These are phyloP conservation scores for Spheniscus humboldti DNA, from an alignment of 2,797 vertebrate genomes.

Conservation along the genomic window DNA sequence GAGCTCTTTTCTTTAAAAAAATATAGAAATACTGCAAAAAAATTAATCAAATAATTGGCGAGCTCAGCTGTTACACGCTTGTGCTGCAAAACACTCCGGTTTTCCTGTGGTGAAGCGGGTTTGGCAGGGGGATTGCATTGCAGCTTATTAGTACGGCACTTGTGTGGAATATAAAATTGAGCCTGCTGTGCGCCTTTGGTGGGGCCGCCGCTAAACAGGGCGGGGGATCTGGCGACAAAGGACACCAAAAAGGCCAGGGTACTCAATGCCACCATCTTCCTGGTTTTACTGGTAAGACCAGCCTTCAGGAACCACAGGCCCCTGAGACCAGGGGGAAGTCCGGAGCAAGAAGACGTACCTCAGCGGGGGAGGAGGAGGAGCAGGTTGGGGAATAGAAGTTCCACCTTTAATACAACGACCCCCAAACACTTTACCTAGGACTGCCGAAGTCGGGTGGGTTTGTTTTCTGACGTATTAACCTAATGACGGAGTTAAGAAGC, in stretches of 20 bases:
- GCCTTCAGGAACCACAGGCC: background rate
- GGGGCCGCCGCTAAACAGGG: background rate
- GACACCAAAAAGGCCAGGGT: background rate
- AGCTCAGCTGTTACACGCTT: background rate
- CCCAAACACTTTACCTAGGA: background rate
- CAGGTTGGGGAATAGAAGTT: background rate
- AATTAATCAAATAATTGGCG: background rate
- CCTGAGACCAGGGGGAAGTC: background rate
- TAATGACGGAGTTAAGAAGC: background rate
- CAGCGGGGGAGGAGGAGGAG: background rate
- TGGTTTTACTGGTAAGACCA: background rate
- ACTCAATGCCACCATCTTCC: background rate
- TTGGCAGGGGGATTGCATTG: background rate
- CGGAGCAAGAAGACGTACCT: background rate
- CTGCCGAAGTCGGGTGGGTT: background rate
- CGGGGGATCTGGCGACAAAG: background rate
- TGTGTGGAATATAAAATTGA: background rate
- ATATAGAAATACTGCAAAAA: background rate
- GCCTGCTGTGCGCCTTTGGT: background rate
- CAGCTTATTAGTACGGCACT: fast-evolving
- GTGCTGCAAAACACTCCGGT: background rate
- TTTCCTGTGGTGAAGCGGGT: background rate
- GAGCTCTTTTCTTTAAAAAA: background rate
- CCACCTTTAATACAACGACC: background rate
- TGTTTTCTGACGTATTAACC: background rate